Evolutionary conservation across 2,113 vertebrate genomes (phyloP), one percentile per base, ranked within the genome.

Genomic region (Pteruthius melanotis): DNA sequence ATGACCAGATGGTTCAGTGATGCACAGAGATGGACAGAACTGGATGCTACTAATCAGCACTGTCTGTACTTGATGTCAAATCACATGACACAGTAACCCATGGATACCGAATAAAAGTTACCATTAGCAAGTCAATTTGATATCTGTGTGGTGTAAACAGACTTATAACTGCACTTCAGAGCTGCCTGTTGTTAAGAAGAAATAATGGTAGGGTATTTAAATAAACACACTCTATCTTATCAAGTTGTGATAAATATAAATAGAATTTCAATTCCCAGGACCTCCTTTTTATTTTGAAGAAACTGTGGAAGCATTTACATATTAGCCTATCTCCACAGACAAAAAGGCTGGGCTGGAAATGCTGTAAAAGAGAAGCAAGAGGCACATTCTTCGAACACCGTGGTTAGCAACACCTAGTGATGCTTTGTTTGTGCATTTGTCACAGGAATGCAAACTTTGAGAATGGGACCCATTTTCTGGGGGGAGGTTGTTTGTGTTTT

Each of bases 1-100:
- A 99, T 99, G 99, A 99, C 99, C 99, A 99, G 99, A 99, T 99
- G 99, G 99, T 99, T 99, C 99, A 99, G 99, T 99, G 99, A 99
- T 99, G 99, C 99, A 99, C 98, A 99, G 99, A 99, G 99, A 99
- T 99, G 99, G 99, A 99, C 99, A 99, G 99, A 99, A 99, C 99
- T 99, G 99, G 99, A 99, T 99, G 99, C 99, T 99, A 99, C 99
- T 99, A 99, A 99, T 99, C 99, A 99, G 99, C 99, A 98, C 98
- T 99, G 99, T 99, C 99, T 99, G 99, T 99, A 99, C 99, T 98
- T 98, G 98, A 99, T 99, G 99, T 99, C 99, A 99, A 99, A 99
- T 99, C 99, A 99, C 99, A 99, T 98, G 99, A 99, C 98, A 99
- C 98, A 98, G 99, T 99, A 99, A 99, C 99, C 99, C 99, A 99